Evolutionary conservation across 64 coral and sea anemone species (phyloP).

Genomic region (Anthopleura sola): DNA sequence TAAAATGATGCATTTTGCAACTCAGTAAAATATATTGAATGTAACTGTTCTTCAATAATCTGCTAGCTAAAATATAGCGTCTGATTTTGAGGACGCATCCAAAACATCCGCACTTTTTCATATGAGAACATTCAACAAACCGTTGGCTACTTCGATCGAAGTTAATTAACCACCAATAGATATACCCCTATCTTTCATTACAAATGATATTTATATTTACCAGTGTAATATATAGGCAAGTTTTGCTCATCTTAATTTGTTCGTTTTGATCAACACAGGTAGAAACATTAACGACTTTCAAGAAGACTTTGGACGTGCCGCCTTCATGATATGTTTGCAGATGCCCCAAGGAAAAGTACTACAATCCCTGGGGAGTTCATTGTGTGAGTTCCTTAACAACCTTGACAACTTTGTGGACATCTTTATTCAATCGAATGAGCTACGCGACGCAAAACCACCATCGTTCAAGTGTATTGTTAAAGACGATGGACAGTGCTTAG

Average conservation of each 20-base stretch:
- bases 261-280: constrained; percentile 17
- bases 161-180: neutral
- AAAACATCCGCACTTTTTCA: neutral
- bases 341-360: constrained; percentile 45
- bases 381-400: constrained; percentile 66
- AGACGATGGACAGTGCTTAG: constrained; percentile 30
- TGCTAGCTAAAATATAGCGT: too few relatives aligned
- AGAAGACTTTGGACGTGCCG: constrained; percentile 45
- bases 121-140: neutral
- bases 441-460: constrained; percentile 32
- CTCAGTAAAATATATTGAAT: too few relatives aligned
- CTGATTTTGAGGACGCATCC: neutral
- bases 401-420: constrained; percentile 54
- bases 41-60: too few relatives aligned
- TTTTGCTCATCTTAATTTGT: neutral
- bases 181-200: neutral
- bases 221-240: too few relatives aligned
- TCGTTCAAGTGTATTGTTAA: constrained; percentile 43
- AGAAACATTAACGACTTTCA: constrained; percentile 23
- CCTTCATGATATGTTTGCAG: constrained; percentile 34
- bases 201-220: too few relatives aligned
- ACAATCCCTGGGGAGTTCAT: constrained; percentile 30
- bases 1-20: too few relatives aligned
- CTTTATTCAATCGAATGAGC: constrained; percentile 39
- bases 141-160: neutral